Base-by-base conservation (phyloP, 64 coral and sea anemone genomes). In the Anthopleura sola region DNA sequence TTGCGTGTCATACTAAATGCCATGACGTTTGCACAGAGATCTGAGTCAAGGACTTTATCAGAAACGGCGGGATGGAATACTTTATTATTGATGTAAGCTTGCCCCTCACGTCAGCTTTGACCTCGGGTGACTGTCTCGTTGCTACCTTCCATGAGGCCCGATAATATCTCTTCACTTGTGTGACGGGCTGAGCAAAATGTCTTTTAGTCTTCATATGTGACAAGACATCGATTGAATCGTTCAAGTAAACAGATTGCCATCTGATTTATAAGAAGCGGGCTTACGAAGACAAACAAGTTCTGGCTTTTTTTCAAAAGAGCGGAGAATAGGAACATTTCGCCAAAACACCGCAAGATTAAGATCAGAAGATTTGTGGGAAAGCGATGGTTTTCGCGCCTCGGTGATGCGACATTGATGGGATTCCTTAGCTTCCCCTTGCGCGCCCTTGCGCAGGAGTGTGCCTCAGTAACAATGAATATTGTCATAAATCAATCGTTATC, bases 391-490 rank as follows among this genome's bases (percentile, higher is more conserved):
- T 71, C 66, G 66, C 29, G 66, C 26, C 66, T 71, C 66, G 66
- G 29, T 69, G 26, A 69, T 69, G 12, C 40, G 40, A 44, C 76
- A 79, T 79, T 48, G 18, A 7, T 48, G 44, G 31, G 76, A 79
- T 79, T 79, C 76, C 76, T 79, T 38, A 37, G 76, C 37, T 79
- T 79, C 76, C 76, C 76, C 24, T 79, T 79, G 76, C 31, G 6
- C 66, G 66, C 31, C 66, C 66, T 36, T 14, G 28, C 66, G 13
- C 29, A 62, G 58, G 58, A 62, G 58, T 34, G 66, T 34, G 66
- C 26, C 28, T 11, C 28, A 10, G 21, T 17, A 32, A 71, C 66
- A 71, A 71, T 71, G n/a, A 71, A 71, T 34, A 71, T 34, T 28
- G 58, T 62, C 58, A 62, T 62, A 26, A 62, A 71, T 71, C 66